Base-by-base conservation (phyloP, 2,888 invertebrate species). In the Conistra vaccinii region DNA sequence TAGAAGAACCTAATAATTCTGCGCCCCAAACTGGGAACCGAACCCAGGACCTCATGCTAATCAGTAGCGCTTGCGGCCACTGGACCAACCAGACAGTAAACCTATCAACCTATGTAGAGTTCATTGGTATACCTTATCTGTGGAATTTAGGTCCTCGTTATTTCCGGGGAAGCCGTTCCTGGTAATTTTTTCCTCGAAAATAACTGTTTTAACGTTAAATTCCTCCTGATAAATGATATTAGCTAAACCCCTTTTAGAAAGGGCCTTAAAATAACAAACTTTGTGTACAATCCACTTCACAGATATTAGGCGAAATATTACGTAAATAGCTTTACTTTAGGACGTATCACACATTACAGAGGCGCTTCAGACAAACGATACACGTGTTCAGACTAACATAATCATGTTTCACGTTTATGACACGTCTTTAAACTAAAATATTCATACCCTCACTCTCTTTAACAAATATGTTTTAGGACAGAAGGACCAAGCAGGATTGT, bases 401-500 rank as follows among this genome's bases (percentile, higher is more conserved):
- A 87, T 77, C 76, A 72, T 85, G 63, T 72, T 66, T 87, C 83
- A 83, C 69, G 39, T 87, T 85, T 87, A 85, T 70, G 69, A 61
- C 68, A 55, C 68, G 57, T 71, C 60, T 83, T 87, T n/a, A 73
- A 73, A 73, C 78, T 78, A 42, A 80, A 84, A 84, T 81, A 86
- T 88, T 88, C 72, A 76, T 69, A 68, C 23, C 26, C 29, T 60
- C 20, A 53, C 51, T 78, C 23, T 55, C n/a, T 45, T 35, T 29
- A 60, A 63, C 6, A 32, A 29, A 76, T 45, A 51, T 60, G 32
- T 32, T 51, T 7, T n/a, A 32, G 1, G 48, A 0, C 57, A 63
- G 61, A 75, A 85, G 63, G 20, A 39, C 35, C 9, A 71, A 53
- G 12, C 4, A 53, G 10, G 53, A 53, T 53, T 53, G n/a, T 53